Conservation (phyloP, 2,113 vertebrate species). For the Syngnathus floridae region DNA sequence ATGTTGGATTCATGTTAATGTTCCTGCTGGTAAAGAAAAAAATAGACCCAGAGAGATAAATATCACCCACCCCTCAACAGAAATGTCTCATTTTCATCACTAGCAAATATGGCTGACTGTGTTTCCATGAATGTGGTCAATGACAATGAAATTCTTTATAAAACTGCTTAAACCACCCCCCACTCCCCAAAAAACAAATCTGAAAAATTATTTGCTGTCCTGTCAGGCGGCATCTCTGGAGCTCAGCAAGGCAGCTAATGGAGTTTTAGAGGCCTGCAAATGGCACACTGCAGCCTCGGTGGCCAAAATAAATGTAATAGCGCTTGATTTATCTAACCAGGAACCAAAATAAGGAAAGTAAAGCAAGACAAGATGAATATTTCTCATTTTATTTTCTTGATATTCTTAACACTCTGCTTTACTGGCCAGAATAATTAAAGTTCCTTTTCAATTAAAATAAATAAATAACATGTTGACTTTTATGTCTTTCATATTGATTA, state of each 20-base stretch:
- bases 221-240: slow-evolving; percentile 50
- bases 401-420: not conserved
- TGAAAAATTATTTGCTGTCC: slow-evolving; percentile 49
- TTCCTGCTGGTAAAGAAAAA: slow-evolving; percentile 68
- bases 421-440: not conserved
- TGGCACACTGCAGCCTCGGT: slow-evolving; percentile 40
- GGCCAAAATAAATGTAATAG: slow-evolving; percentile 33
- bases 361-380: not conserved
- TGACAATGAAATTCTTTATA: slow-evolving; percentile 55
- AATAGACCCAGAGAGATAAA: slow-evolving; percentile 62
- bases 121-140: slow-evolving; percentile 52
- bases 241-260: slow-evolving; percentile 57
- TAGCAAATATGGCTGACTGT: slow-evolving; percentile 68
- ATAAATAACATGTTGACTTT: not conserved
- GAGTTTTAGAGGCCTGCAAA: slow-evolving; percentile 58
- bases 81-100: slow-evolving; percentile 74
- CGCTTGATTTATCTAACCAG: slow-evolving; percentile 32
- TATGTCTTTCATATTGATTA: not conserved
- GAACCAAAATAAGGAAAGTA: not conserved
- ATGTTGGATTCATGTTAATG: slow-evolving; percentile 79
- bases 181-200: slow-evolving; percentile 34
- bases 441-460: not conserved
- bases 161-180: slow-evolving; percentile 33
- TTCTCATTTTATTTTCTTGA: not conserved
- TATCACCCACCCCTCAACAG: slow-evolving; percentile 51